These are phyloP conservation scores for Melanostoma scalare DNA, from an alignment of 2,888 invertebrate genomes.

Conservation along the genomic window DNA sequence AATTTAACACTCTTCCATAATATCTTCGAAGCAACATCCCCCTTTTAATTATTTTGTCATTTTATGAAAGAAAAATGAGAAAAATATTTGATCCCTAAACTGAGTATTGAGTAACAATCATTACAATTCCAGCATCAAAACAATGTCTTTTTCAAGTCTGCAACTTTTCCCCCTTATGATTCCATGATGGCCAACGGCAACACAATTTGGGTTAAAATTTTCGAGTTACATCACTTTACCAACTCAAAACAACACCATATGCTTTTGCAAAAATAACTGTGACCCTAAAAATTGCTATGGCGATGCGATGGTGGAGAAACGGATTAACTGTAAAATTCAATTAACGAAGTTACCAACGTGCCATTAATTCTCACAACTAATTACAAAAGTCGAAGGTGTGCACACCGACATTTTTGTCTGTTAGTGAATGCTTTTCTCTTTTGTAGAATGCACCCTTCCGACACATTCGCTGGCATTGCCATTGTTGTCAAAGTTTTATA, in stretches of 20 bases:
- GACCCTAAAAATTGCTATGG: slow-evolving; percentile 13
- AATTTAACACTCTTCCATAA: too few relatives aligned
- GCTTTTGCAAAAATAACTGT: slow-evolving; percentile 61
- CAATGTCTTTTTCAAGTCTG: too few relatives aligned
- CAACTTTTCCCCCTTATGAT: slow-evolving; percentile 18
- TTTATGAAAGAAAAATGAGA: too few relatives aligned
- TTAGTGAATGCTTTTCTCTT: slow-evolving; percentile 21
- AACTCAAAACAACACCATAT: slow-evolving; percentile 22
- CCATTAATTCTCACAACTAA: slow-evolving; percentile 70
- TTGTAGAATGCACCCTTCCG: slow-evolving; percentile 1
- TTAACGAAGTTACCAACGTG: slow-evolving; percentile 68
- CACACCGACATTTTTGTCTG: slow-evolving; percentile 37
- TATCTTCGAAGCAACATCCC: too few relatives aligned
- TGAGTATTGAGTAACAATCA: too few relatives aligned
- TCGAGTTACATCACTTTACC: slow-evolving; percentile 31
- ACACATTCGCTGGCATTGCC: slow-evolving; percentile 21
- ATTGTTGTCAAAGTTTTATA: slow-evolving; percentile 41
- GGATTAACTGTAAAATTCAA: slow-evolving; percentile 65
- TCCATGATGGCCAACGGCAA: slow-evolving; percentile 26
- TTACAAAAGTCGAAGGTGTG: slow-evolving; percentile 70
- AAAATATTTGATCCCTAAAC: too few relatives aligned
- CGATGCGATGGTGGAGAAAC: slow-evolving; percentile 33
- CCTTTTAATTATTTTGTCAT: too few relatives aligned
- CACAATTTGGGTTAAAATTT: slow-evolving; percentile 46
- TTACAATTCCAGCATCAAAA: too few relatives aligned